Evolutionary conservation across 2,888 invertebrate species (phyloP), one percentile per base, ranked within the genome.

Genomic region (Xestia rhomboidea): DNA sequence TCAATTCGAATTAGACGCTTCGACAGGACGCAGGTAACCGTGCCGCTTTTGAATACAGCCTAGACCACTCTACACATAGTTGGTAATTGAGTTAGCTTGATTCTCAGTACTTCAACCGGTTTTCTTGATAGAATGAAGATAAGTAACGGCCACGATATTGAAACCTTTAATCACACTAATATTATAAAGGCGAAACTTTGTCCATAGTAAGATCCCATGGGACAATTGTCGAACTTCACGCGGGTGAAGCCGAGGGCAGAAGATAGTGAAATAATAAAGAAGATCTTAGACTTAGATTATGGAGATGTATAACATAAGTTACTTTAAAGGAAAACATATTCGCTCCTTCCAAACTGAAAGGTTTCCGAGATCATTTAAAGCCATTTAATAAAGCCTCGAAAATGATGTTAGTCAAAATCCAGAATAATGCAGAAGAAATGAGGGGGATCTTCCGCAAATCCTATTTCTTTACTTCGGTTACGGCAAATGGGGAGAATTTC

Each of bases 401-500:
- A 88, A 89, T 88, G 80, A 86, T 85, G 89, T 89, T 84, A 87
- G 75, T 87, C 79, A 87, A 90, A 91, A 89, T 88, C 84, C 88
- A 87, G 83, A 87, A 90, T 90, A 91, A 90, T 89, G 87, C 86
- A 79, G 84, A 88, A 88, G 86, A 89, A 91, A 91, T 89, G 87
- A 88, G 46, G 83, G 78, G 82, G 88, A 90, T 92, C 89, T 90
- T 82, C 84, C 63, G 86, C 84, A 90, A 93, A 92, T 91, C 91
- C 90, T 90, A 90, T 92, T 91, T 88, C 89, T 90, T 89, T 89
- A 83, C 89, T 88, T 83, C 85, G 87, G 88, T 87, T 87, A 88
- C 86, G 82, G 88, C 85, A 90, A 91, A 89, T 89, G 84, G 89
- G 84, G 88, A 88, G 89, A 90, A 90, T 90, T 92, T 90, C 89